Percentiles rank a stretch among this genome's conserved stretches.
These are phyloP conservation scores for Eupsilia transversa DNA, from an alignment of 2,888 invertebrate genomes.

Conservation along the genomic window DNA sequence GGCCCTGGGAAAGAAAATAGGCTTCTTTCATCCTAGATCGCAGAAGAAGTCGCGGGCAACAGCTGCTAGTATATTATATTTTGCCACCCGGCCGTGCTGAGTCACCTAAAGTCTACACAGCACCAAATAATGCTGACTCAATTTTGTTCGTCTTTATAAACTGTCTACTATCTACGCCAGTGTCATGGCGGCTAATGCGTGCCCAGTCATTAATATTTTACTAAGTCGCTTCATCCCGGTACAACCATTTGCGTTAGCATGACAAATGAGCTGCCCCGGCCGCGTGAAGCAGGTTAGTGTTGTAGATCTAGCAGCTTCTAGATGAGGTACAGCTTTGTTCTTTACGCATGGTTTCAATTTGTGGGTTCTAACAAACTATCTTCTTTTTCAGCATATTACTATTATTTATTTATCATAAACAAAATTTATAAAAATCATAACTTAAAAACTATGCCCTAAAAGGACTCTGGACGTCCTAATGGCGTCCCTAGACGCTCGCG, in stretches of 20 bases:
- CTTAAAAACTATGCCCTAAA: no score
- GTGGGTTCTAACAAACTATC: background rate
- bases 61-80: no score
- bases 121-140: constrained; percentile 22
- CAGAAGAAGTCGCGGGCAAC: no score
- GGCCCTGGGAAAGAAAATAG: no score
- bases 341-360: background rate
- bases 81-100: no score
- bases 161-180: background rate
- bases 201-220: constrained; percentile 58
- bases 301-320: constrained; percentile 29
- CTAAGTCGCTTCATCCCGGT: constrained; percentile 64
- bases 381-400: no score
- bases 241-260: constrained; percentile 65
- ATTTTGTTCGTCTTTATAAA: background rate
- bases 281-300: constrained; percentile 55
- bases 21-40: no score
- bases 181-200: constrained; percentile 32
- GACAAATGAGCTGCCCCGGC: constrained; percentile 61
- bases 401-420: no score
- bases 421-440: no score
- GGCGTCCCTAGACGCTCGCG: no score
- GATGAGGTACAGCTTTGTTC: constrained; percentile 5
- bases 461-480: no score
- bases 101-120: background rate